These are phyloP conservation scores for Cavia aperea DNA, from an alignment of 2,113 vertebrate species.

Conservation along the genomic window DNA sequence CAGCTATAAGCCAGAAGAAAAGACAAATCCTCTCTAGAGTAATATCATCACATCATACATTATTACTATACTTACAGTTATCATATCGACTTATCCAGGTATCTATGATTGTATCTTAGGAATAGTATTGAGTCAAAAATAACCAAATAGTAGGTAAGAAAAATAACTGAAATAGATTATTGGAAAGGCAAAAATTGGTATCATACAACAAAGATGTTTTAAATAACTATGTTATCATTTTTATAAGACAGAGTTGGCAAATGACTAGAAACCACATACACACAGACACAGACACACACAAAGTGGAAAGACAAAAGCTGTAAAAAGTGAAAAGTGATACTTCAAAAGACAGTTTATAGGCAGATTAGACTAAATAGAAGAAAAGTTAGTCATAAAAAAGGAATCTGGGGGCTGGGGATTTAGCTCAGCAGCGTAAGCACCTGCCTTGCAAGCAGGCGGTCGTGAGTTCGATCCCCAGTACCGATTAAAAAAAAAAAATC, in stretches of 20 bases:
- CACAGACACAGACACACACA: background rate
- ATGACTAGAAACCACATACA: background rate
- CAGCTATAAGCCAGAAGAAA: background rate
- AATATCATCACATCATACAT: background rate
- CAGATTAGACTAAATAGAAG: background rate
- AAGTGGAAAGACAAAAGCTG: background rate
- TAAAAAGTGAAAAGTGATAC: background rate
- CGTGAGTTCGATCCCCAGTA: too few species aligned
- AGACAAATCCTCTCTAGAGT: background rate
- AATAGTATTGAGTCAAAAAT: background rate
- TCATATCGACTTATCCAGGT: background rate
- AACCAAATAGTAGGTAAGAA: background rate
- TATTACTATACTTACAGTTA: background rate
- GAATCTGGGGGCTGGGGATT: background rate
- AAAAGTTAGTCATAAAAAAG: background rate
- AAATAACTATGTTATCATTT: background rate
- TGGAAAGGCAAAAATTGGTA: background rate
- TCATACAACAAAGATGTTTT: background rate
- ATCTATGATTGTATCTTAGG: background rate
- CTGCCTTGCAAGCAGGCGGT: too few species aligned
- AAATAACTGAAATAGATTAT: background rate
- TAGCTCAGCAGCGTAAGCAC: too few species aligned
- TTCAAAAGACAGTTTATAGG: background rate
- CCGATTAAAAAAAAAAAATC: background rate
- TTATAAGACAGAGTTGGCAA: background rate